phyloP scores from a whole-genome alignment of 2,888 invertebrate species.

The Trissoscelio sp. region DNA sequence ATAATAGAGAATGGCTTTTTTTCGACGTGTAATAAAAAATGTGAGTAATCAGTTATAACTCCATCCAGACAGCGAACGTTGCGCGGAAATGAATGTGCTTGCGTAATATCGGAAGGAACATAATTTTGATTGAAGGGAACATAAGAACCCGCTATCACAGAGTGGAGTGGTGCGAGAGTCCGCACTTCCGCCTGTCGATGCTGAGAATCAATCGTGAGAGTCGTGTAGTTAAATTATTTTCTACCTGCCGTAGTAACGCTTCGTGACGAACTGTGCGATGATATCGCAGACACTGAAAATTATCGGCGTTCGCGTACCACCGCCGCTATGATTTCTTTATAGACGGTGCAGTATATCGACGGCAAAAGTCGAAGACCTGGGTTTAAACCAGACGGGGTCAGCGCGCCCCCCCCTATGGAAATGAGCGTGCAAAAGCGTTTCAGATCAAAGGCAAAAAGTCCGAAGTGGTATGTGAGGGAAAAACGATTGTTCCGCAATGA shows the following conservation, averaged over 20 bases:
- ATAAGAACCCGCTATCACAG: conserved; percentile 60
- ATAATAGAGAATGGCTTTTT: conserved; percentile 41
- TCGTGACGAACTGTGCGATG: conserved; percentile 75
- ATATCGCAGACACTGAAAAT: conserved; percentile 77
- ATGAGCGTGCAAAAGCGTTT: conserved; percentile 33
- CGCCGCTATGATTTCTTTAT: conserved; percentile 74
- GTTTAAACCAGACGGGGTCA: conserved; percentile 65
- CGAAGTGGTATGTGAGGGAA: conserved; percentile 16
- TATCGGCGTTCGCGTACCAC: conserved; percentile 73
- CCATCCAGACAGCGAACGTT: conserved; percentile 33
- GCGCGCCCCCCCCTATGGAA: conserved; percentile 32
- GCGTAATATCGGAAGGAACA: conserved; percentile 64
- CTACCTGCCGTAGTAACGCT: conserved; percentile 70
- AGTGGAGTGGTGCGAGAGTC: conserved; percentile 49
- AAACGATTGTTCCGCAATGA: conserved; percentile 42
- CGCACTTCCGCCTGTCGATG: conserved; percentile 69
- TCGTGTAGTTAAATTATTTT: conserved; percentile 73
- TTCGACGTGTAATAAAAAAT: conserved; percentile 13
- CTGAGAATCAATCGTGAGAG: conserved; percentile 70
- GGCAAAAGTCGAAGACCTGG: conserved; percentile 64
- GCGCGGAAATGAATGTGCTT: conserved; percentile 60
- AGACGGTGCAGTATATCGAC: no score
- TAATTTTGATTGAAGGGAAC: conserved; percentile 63
- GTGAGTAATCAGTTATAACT: conserved; percentile 51
- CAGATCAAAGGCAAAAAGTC: conserved; percentile 42